A percentile compares a stretch with the other conserved stretches of the same genome.
These are phyloP conservation scores for Protobothrops mucrosquamatus DNA, from an alignment of 2,113 vertebrate species.

Conservation along the genomic window DNA sequence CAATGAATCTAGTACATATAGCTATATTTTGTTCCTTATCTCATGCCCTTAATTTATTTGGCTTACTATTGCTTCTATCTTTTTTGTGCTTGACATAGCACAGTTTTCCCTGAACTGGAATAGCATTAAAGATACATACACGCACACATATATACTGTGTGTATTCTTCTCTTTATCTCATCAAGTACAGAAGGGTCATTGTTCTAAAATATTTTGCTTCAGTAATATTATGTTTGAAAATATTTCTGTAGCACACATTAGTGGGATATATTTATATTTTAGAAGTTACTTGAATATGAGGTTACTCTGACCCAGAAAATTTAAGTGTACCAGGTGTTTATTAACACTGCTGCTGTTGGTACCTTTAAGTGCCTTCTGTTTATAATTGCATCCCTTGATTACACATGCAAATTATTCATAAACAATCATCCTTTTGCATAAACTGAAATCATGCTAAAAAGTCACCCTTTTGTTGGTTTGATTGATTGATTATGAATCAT, in stretches of 20 bases:
- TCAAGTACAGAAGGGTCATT: background rate
- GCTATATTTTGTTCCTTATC: background rate
- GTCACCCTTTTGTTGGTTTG: background rate
- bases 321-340: background rate
- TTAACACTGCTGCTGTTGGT: background rate
- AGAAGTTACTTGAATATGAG: background rate
- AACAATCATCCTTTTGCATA: background rate
- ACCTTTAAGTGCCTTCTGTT: background rate
- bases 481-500: background rate
- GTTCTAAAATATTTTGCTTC: background rate
- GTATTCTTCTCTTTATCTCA: background rate
- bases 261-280: background rate
- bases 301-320: background rate
- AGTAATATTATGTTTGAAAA: background rate
- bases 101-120: background rate
- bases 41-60: background rate
- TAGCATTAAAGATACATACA: background rate
- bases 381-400: background rate
- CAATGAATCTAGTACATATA: background rate
- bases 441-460: background rate
- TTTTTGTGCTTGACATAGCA: background rate
- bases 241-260: background rate
- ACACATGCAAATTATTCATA: background rate
- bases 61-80: background rate
- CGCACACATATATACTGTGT: background rate